Evolutionary conservation across 2,888 invertebrate species (phyloP).

Genomic region (Tridacna gigas): DNA sequence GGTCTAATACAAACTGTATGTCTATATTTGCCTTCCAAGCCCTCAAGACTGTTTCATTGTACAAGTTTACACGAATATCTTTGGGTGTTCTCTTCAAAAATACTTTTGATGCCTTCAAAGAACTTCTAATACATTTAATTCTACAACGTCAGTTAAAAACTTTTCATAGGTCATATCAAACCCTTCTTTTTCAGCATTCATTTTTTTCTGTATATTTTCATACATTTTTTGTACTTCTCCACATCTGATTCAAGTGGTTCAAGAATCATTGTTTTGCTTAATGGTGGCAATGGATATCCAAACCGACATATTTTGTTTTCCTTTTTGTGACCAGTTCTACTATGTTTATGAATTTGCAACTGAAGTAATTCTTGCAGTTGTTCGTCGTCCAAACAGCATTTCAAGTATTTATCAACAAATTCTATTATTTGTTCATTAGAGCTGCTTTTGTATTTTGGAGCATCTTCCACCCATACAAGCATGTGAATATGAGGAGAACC

Average conservation of each 20-base stretch:
- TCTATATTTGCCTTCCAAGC: slow-evolving; percentile 55
- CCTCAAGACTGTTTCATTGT: slow-evolving; percentile 38
- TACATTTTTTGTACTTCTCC: slow-evolving; percentile 14
- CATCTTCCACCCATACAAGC: slow-evolving; percentile 47
- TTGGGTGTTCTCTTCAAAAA: slow-evolving; percentile 51
- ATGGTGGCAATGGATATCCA: slow-evolving; percentile 27
- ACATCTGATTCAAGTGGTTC: slow-evolving; percentile 35
- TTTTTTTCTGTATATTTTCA: slow-evolving; percentile 12
- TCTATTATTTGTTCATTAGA: slow-evolving; percentile 24
- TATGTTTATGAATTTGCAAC: slow-evolving; percentile 60
- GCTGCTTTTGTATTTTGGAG: slow-evolving; percentile 40
- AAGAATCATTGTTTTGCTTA: slow-evolving; percentile 28
- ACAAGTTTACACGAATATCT: slow-evolving; percentile 54
- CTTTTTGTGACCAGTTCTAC: slow-evolving; percentile 52
- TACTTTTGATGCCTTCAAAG: slow-evolving; percentile 47
- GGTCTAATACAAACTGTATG: slow-evolving; percentile 51
- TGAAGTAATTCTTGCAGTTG: slow-evolving; percentile 32
- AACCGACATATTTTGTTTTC: slow-evolving; percentile 21
- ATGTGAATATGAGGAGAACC: slow-evolving; percentile 32
- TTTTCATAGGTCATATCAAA: slow-evolving; percentile 33
- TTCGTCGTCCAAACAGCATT: slow-evolving; percentile 30
- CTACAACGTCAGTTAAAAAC: slow-evolving; percentile 33
- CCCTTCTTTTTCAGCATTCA: slow-evolving; percentile 42
- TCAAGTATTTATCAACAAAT: slow-evolving; percentile 49
- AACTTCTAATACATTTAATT: slow-evolving; percentile 47